Percentiles rank a stretch among this genome's conserved stretches.
phyloP scores from a whole-genome alignment of 2,888 invertebrate species.

The Artemia sp. region DNA sequence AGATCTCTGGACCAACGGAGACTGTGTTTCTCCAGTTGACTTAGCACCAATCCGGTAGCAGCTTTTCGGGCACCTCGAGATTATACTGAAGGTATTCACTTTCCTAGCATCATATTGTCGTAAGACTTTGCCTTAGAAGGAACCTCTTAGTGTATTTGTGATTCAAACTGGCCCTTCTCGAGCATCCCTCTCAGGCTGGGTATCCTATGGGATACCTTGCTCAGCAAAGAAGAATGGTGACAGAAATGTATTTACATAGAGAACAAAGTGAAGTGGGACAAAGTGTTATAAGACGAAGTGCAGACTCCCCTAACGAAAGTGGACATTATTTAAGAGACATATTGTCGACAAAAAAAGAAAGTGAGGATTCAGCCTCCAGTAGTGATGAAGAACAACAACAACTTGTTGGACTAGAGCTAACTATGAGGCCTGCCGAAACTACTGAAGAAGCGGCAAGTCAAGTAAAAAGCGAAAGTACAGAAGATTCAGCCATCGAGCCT shows the following conservation, averaged over 20 bases:
- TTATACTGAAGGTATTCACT: constrained; percentile 12
- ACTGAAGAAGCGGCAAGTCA: neutral
- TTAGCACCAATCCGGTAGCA: constrained; percentile 16
- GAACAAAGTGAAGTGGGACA: constrained; percentile 16
- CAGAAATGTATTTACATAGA: constrained; percentile 20
- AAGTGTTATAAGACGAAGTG: constrained; percentile 21
- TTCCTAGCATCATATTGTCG: constrained; percentile 12
- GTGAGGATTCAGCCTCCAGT: constrained; percentile 15
- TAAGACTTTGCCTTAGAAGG: constrained; percentile 14
- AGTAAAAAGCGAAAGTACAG: constrained; percentile 5
- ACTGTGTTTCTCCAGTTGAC: constrained; percentile 5
- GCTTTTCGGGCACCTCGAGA: constrained; percentile 12
- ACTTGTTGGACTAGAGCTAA: constrained; percentile 19
- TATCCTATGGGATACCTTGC: constrained; percentile 20
- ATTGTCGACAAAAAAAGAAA: constrained; percentile 13
- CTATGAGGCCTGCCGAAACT: constrained; percentile 12
- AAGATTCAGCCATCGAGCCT: constrained; percentile 16
- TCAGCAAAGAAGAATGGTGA: constrained; percentile 21
- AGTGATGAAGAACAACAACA: constrained; percentile 17
- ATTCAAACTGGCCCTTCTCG: constrained; percentile 22
- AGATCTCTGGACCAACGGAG: constrained; percentile 7
- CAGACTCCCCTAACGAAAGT: constrained; percentile 17
- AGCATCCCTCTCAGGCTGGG: constrained; percentile 21
- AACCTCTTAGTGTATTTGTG: neutral
- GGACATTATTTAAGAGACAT: constrained; percentile 14